Conservation (phyloP, 1,140 invertebrate genomes). For the Sipha flava region DNA sequence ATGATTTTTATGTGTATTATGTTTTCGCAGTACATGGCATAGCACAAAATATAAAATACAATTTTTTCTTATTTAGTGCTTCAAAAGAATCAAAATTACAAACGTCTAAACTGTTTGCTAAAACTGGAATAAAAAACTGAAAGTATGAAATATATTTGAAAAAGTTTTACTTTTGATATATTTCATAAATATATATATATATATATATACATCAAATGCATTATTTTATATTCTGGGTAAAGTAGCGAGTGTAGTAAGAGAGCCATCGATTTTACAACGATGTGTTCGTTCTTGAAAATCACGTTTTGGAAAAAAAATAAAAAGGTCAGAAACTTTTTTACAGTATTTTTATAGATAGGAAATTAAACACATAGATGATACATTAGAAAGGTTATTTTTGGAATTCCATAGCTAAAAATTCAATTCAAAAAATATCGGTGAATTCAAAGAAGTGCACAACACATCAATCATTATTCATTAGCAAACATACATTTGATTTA, state of each 20-base stretch:
- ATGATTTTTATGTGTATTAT: not conserved
- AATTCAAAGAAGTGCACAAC: too few relatives aligned
- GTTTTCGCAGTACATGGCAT: not conserved
- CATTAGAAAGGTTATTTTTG: too few relatives aligned
- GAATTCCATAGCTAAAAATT: too few relatives aligned
- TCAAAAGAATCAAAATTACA: not conserved
- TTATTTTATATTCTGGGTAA: not conserved
- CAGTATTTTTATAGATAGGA: not conserved
- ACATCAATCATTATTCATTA: too few relatives aligned
- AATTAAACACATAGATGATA: not conserved
- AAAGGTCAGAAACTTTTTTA: too few relatives aligned
- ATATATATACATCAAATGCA: too few relatives aligned
- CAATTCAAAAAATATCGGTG: too few relatives aligned
- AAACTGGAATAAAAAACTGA: not conserved
- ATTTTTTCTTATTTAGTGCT: not conserved
- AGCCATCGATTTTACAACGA: not conserved
- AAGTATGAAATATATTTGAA: not conserved
- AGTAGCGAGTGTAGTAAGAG: not conserved
- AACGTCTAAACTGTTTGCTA: not conserved
- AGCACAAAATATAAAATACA: not conserved
- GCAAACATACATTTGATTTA: too few relatives aligned
- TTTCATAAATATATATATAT: not conserved
- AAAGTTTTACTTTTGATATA: not conserved
- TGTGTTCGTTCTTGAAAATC: not conserved
- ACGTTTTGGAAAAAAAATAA: not conserved